Percentiles rank a stretch among this genome's conserved stretches.
Evolutionary conservation across 2,797 vertebrate genomes (phyloP).

Genomic region (Rhincodon typus): DNA sequence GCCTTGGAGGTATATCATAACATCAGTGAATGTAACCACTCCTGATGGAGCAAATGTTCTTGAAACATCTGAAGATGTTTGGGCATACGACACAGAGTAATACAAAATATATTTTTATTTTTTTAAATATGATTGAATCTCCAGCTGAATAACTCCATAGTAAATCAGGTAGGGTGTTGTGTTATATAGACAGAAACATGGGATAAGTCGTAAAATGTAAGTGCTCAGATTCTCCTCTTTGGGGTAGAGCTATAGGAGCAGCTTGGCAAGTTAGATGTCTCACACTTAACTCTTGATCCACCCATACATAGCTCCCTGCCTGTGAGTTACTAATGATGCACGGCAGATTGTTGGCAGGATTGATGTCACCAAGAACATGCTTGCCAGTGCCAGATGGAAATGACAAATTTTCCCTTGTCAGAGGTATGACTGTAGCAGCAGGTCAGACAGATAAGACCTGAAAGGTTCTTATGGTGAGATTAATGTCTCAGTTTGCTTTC

Average conservation of each 20-base stretch:
- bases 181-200: neutral
- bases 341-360: neutral
- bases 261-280: neutral
- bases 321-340: neutral
- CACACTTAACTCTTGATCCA: neutral
- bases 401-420: neutral
- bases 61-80: too few relatives aligned
- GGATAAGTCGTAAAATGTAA: neutral
- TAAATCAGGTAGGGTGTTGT: neutral
- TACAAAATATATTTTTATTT: too few relatives aligned
- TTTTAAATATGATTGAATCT: neutral
- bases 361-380: neutral
- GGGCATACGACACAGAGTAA: too few relatives aligned
- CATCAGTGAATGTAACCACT: too few relatives aligned
- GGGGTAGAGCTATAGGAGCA: too few relatives aligned
- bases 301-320: neutral
- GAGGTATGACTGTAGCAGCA: neutral
- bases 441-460: neutral
- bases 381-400: neutral
- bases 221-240: neutral
- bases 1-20: too few relatives aligned
- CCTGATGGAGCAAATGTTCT: too few relatives aligned
- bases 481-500: neutral
- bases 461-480: neutral
- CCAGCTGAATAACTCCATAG: neutral